Percentiles rank a stretch among this genome's conserved stretches.
These are phyloP conservation scores for Sebastes diploproa DNA, from an alignment of 2,797 vertebrate genomes.

Conservation along the genomic window DNA sequence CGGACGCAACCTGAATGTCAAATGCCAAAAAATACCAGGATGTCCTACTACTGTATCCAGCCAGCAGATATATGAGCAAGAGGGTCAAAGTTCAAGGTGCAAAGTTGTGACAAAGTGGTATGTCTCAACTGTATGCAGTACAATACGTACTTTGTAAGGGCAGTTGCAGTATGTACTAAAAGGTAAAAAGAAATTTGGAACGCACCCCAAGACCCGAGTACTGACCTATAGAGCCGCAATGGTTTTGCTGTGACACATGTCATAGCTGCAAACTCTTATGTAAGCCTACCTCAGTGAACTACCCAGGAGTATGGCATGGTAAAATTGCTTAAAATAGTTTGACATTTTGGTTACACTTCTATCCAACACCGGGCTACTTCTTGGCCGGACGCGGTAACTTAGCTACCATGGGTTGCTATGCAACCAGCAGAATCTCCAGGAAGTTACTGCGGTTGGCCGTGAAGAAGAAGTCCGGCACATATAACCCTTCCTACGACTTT, in stretches of 20 bases:
- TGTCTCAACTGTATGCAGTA: too few relatives aligned
- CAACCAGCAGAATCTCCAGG: neutral
- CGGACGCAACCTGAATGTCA: too few relatives aligned
- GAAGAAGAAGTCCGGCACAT: neutral
- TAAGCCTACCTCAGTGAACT: constrained; percentile 47
- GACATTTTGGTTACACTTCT: constrained; percentile 9
- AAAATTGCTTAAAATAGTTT: constrained; percentile 21
- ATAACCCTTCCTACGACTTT: neutral
- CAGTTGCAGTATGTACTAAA: too few relatives aligned
- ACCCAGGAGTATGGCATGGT: neutral
- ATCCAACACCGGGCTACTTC: neutral
- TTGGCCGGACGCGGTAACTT: neutral
- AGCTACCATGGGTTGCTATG: neutral
- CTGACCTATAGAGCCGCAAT: neutral
- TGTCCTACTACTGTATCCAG: too few relatives aligned
- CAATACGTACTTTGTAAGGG: too few relatives aligned
- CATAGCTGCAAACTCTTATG: constrained; percentile 15
- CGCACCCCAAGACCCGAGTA: neutral
- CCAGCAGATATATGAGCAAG: too few relatives aligned
- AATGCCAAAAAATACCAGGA: too few relatives aligned
- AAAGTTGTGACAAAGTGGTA: too few relatives aligned
- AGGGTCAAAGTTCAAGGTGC: too few relatives aligned
- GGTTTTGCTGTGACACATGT: constrained; percentile 10
- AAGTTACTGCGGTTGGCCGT: neutral
- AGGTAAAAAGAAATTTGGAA: too few relatives aligned